phyloP scores from a whole-genome alignment of 2,888 invertebrate species.

The Eustalomyia histrio region DNA sequence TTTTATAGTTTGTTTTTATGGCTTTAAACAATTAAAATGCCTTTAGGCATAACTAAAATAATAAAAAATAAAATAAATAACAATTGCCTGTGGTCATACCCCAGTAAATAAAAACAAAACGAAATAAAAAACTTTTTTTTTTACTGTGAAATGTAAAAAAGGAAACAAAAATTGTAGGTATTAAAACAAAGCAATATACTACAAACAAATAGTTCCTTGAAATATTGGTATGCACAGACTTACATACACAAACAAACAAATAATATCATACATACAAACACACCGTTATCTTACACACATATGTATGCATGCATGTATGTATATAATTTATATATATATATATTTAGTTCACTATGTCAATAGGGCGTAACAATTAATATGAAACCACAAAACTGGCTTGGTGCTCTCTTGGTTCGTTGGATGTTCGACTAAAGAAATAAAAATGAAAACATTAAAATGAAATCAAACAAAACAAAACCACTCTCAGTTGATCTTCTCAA shows the following conservation, averaged over 20 bases:
- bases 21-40: constrained; percentile 41
- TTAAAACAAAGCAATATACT: not conserved
- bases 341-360: constrained; percentile 64
- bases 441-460: not conserved
- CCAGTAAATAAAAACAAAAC: constrained; percentile 50
- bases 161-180: constrained; percentile 16
- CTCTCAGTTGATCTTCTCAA: constrained; percentile 27
- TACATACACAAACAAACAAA: not conserved
- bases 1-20: constrained; percentile 6
- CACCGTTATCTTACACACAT: not conserved
- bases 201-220: constrained; percentile 52
- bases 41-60: constrained; percentile 33
- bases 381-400: constrained; percentile 44
- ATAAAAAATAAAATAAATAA: constrained; percentile 18
- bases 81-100: constrained; percentile 46
- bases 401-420: not conserved
- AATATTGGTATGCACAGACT: constrained; percentile 19
- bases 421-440: constrained; percentile 5
- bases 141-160: not conserved
- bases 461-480: not conserved
- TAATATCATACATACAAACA: constrained; percentile 8
- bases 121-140: not conserved
- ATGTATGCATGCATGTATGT: too few relatives aligned
- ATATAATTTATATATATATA: too few relatives aligned
- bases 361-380: constrained; percentile 66